Percentiles rank a stretch among this genome's conserved stretches.
Evolutionary conservation across 2,113 vertebrate species (phyloP).

Genomic region (Rhipidura dahli): DNA sequence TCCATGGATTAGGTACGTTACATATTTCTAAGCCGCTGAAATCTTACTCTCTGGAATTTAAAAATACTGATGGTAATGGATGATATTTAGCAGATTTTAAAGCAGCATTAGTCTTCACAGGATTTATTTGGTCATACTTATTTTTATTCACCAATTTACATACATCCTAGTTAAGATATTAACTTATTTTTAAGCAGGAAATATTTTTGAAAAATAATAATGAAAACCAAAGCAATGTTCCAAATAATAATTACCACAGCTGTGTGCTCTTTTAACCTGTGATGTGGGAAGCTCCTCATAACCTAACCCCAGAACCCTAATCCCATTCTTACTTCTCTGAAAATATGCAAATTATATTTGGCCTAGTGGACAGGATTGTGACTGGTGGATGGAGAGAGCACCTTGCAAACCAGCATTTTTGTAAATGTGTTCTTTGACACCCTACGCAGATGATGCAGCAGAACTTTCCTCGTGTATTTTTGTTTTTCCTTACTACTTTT

Average conservation of each 20-base stretch:
- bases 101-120: not conserved
- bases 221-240: not conserved
- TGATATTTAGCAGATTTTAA: not conserved
- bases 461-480: not conserved
- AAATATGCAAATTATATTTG: not conserved
- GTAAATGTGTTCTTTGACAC: not conserved
- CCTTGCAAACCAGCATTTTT: not conserved
- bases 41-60: not conserved
- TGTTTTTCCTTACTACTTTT: not conserved
- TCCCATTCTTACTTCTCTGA: not conserved
- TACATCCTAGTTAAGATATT: not conserved
- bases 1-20: slow-evolving; percentile 91
- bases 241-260: not conserved
- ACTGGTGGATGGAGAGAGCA: not conserved
- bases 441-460: not conserved
- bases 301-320: not conserved
- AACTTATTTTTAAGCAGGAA: not conserved
- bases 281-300: not conserved
- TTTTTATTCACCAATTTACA: not conserved
- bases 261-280: not conserved
- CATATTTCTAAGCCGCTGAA: not conserved
- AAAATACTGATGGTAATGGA: not conserved
- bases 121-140: not conserved
- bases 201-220: not conserved
- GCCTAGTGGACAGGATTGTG: not conserved